A percentile compares a stretch with the other conserved stretches of the same genome.
phyloP scores from a whole-genome alignment of 30 jellyfish, hydroid and myxozoan species.

The Hydra vulgaris region DNA sequence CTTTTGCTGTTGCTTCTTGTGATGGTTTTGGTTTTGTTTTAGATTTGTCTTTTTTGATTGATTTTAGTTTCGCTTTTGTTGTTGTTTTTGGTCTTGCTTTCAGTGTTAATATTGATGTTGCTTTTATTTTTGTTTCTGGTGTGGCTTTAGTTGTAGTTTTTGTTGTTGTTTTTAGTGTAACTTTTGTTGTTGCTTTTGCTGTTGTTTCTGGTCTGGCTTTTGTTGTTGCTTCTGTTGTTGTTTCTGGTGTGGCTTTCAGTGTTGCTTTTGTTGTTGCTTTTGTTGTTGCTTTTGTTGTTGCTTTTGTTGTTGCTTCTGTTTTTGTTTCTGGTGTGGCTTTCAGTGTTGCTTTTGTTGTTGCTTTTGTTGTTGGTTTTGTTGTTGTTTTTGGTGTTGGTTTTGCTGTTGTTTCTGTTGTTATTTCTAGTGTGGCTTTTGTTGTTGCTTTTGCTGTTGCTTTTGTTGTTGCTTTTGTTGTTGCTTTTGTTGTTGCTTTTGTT shows the following conservation, averaged over 20 bases:
- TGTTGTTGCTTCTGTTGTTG: no score
- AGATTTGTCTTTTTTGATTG: background rate
- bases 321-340: no score
- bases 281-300: background rate
- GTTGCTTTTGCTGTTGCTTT: no score
- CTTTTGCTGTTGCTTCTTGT: background rate
- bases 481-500: background rate
- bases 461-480: constrained; percentile 17
- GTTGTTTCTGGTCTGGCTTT: background rate
- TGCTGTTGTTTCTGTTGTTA: background rate
- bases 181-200: constrained; percentile 28
- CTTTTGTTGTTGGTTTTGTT: no score
- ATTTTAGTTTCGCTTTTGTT: background rate
- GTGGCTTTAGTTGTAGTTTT: background rate
- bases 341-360: no score
- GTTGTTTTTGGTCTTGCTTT: constrained; percentile 7
- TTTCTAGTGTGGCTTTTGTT: background rate
- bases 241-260: no score
- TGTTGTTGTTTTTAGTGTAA: constrained; percentile 9
- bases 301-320: no score
- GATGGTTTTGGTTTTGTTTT: background rate
- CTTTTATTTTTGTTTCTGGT: no score
- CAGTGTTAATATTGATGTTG: background rate
- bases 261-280: background rate
- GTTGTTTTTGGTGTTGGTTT: no score